A percentile compares a stretch with the other conserved stretches of the same genome.
Conservation (phyloP, 2,888 invertebrate genomes). For the Archaeoteleia sp. region DNA sequence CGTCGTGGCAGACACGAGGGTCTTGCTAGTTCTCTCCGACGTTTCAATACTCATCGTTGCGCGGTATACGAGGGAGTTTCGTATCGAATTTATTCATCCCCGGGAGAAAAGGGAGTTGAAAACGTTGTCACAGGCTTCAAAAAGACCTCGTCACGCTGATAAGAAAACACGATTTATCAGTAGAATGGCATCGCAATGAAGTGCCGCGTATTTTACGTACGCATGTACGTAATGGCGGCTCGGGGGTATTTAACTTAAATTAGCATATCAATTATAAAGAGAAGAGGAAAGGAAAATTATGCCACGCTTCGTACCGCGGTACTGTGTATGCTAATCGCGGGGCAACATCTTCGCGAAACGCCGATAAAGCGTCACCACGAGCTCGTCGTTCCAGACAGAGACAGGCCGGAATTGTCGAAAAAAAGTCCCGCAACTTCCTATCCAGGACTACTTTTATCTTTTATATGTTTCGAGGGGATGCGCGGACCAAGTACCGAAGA, state of each 20-base stretch:
- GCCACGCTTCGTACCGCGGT: too few species aligned
- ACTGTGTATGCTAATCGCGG: neutral
- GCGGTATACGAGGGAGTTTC: constrained; percentile 6
- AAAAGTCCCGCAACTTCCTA: too few species aligned
- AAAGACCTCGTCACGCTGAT: constrained; percentile 13
- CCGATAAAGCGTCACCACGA: neutral
- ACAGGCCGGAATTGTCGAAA: neutral
- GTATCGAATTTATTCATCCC: constrained; percentile 12
- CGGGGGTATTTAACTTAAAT: constrained; percentile 3
- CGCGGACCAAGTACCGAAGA: too few species aligned
- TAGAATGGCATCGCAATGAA: constrained; percentile 6
- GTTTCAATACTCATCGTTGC: constrained; percentile 3
- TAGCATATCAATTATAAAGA: constrained; percentile 2
- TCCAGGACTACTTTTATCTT: too few species aligned
- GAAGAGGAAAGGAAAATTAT: constrained; percentile 8
- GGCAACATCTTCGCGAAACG: constrained; percentile 1
- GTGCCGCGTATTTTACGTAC: neutral
- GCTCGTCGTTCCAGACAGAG: constrained; percentile 1
- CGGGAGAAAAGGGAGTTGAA: constrained; percentile 12
- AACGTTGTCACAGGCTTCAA: constrained; percentile 9
- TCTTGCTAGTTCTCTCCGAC: constrained; percentile 3
- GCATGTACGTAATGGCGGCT: neutral
- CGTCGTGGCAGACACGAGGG: neutral
- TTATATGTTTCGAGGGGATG: too few species aligned
- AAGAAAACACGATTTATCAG: constrained; percentile 10